Evolutionary conservation across 2,888 invertebrate species (phyloP).

Genomic region (Melinopterus prodromus): DNA sequence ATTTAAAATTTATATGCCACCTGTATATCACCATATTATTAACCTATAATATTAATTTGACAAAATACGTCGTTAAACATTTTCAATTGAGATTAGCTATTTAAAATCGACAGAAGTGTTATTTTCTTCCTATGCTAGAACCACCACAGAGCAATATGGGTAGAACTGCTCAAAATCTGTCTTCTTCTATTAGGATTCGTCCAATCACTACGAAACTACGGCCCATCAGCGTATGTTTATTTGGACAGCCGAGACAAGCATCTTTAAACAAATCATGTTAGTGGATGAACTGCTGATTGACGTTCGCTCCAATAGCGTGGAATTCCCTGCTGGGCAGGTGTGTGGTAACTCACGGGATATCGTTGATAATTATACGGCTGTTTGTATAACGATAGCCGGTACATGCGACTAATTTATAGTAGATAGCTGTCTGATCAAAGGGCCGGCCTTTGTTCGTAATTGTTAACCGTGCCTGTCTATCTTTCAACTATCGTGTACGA

Average conservation of each 20-base stretch:
- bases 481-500: not conserved
- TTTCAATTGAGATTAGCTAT: no score
- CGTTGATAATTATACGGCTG: not conserved
- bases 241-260: not conserved
- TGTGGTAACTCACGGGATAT: not conserved
- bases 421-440: not conserved
- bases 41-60: no score
- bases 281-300: not conserved
- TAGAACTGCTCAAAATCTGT: no score
- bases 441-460: not conserved
- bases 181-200: not conserved
- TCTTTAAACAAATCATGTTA: not conserved
- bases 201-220: not conserved
- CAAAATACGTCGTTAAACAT: no score
- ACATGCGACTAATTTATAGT: not conserved
- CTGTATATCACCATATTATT: no score
- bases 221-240: not conserved
- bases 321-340: not conserved
- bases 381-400: not conserved
- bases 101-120: no score
- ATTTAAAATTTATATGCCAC: no score
- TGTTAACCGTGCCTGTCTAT: not conserved
- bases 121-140: no score
- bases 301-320: not conserved
- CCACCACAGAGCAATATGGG: no score